A percentile compares a stretch with the other conserved stretches of the same genome.
These are phyloP conservation scores for Coelopa frigida DNA, from an alignment of 1,140 invertebrate genomes.

Conservation along the genomic window DNA sequence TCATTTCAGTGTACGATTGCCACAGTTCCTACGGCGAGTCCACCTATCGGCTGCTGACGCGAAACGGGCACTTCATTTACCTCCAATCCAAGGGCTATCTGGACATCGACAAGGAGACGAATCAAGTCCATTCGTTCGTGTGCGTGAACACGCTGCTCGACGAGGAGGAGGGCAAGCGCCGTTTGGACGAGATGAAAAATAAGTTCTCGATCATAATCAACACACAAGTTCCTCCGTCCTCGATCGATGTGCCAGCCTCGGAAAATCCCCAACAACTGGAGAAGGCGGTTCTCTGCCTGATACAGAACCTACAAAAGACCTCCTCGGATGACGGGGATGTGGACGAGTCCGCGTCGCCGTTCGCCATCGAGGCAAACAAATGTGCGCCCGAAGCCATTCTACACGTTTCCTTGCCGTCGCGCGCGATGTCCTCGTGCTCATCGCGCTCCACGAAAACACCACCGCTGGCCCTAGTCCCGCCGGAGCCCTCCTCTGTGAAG, in stretches of 20 bases:
- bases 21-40: conserved; percentile 66
- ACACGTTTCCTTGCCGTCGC: background rate
- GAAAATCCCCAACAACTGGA: conserved; percentile 61
- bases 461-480: conserved; percentile 47
- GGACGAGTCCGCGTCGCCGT: background rate
- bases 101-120: conserved; percentile 62
- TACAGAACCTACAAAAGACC: conserved; percentile 50
- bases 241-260: conserved; percentile 48
- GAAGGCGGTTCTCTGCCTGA: conserved; percentile 58
- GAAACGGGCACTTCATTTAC: conserved; percentile 73
- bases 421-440: background rate
- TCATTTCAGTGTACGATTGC: conserved; percentile 68
- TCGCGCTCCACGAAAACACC: conserved; percentile 26
- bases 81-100: conserved; percentile 70
- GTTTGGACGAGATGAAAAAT: conserved; percentile 65
- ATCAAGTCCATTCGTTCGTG: conserved; percentile 70
- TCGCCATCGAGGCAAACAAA: background rate
- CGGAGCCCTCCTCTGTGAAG: conserved; percentile 46
- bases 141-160: conserved; percentile 75
- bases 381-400: conserved; percentile 17
- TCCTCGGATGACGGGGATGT: conserved; percentile 18
- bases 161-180: conserved; percentile 59
- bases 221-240: conserved; percentile 36
- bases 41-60: conserved; percentile 70
- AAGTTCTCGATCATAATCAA: conserved; percentile 58